These are phyloP conservation scores for Amia ocellicauda DNA, from an alignment of 2,113 vertebrate species.

Conservation along the genomic window DNA sequence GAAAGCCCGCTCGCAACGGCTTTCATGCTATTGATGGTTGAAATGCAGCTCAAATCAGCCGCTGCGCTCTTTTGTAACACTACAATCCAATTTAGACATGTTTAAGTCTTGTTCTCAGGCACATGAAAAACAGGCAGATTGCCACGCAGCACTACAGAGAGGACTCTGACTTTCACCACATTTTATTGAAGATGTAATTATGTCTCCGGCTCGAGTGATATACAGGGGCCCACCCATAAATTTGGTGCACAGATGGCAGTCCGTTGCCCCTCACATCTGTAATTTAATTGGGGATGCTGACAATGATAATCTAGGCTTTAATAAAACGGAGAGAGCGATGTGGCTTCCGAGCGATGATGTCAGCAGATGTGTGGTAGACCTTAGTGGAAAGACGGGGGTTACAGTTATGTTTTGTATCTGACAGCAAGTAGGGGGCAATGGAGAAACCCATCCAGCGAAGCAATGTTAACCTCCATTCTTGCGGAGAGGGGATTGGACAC, in stretches of 20 bases:
- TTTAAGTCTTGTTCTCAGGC: neutral
- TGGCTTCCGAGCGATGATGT: slow-evolving; percentile 8
- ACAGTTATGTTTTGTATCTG: neutral
- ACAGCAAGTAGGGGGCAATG: neutral
- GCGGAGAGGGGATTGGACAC: neutral
- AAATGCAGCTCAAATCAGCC: neutral
- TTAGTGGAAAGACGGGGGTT: slow-evolving; percentile 4
- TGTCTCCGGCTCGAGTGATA: neutral
- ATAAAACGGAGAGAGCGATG: slow-evolving; percentile 5
- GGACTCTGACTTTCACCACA: neutral
- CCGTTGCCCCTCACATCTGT: neutral
- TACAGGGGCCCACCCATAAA: slow-evolving; percentile 12
- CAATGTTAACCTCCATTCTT: neutral
- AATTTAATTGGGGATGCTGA: slow-evolving; percentile 16
- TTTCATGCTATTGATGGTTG: no score
- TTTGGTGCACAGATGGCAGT: neutral
- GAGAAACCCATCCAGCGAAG: neutral
- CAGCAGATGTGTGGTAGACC: slow-evolving; percentile 18
- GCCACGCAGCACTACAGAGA: neutral
- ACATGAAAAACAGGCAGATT: neutral
- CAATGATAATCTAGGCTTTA: slow-evolving; percentile 12
- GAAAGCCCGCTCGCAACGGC: no score
- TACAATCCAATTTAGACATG: neutral
- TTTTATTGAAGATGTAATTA: slow-evolving; percentile 9
- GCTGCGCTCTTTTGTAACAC: neutral